Evolutionary conservation across 2,113 vertebrate genomes (phyloP), one percentile per base, ranked within the genome.

Genomic region (Taurulus bubalis): DNA sequence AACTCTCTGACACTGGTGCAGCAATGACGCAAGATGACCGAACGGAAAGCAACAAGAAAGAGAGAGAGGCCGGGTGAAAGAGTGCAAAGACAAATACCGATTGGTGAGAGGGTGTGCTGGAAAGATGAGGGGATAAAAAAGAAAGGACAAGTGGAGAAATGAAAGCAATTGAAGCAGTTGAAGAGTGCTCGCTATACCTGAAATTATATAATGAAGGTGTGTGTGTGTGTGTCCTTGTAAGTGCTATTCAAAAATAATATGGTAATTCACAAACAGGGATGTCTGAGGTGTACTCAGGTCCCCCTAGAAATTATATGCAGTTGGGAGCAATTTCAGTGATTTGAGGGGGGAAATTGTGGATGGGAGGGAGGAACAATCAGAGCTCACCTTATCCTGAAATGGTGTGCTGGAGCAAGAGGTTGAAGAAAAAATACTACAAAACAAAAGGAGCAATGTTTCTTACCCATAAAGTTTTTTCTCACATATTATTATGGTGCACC

Each of bases 111-210:
- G 59, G 69, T 30, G 45, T 12, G 53, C 11, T 16, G 47, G 45
- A 32, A 59, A 40, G 40, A 59, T 34, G 10, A 70, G 51, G 16
- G 24, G 15, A 66, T 49, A n/a, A 16, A 59, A 80, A 36, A 38
- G 40, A 26, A 22, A 28, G 14, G 7, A 53, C 0, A 34, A 76
- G 71, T 59, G 45, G 22, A 60, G 26, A 68, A 80, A 75, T 76
- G 45, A 85, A 79, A 69, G 53, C 80, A 79, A 82, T 85, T 49
- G 69, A 56, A n/a, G n/a, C n/a, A n/a, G 71, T 8, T 79, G 22
- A 86, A 82, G 59, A 76, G 56, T 70, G 68, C 18, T 49, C 15
- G 0, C 45, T 66, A 79, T n/a, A 16, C 59, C 45, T 76, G 24
- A 73, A 77, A 82, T 20, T 53, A 53, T 40, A 4, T 0, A 68